phyloP scores from a whole-genome alignment of 2,888 invertebrate species.

The Hanleya hanleyi region DNA sequence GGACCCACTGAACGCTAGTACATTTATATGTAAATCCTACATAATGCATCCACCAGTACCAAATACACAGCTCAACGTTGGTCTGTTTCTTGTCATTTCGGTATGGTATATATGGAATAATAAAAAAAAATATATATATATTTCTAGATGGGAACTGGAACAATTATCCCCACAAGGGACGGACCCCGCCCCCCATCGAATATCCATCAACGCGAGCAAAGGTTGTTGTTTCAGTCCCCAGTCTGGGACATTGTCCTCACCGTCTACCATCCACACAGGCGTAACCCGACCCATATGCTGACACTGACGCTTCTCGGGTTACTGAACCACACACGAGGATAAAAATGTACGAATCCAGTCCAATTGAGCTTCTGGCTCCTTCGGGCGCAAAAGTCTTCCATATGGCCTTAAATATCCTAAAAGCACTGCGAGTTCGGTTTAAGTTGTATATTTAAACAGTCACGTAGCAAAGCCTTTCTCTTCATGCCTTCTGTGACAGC shows the following conservation, averaged over 20 bases:
- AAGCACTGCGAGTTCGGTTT: background rate
- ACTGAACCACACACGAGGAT: slow-evolving; percentile 2
- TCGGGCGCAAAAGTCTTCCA: background rate
- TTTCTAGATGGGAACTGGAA: no score
- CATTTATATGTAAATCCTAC: no score
- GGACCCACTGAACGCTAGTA: no score
- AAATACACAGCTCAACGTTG: no score
- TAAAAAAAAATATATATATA: no score
- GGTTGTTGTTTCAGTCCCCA: background rate
- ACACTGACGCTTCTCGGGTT: background rate
- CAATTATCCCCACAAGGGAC: no score
- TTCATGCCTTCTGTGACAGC: no score
- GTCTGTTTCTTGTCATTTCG: background rate
- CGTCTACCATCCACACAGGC: background rate
- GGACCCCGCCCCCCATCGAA: no score
- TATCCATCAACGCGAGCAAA: no score
- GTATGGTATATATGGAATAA: background rate
- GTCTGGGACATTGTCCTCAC: background rate
- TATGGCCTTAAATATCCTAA: background rate
- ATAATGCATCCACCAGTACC: no score
- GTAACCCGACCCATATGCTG: background rate
- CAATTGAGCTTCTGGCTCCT: background rate
- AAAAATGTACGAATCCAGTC: background rate
- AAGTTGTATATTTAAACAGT: background rate
- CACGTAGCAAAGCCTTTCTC: background rate